Evolutionary conservation across 2,797 vertebrate genomes (phyloP), one percentile per base, ranked within the genome.

Genomic region (Chelon auratus): DNA sequence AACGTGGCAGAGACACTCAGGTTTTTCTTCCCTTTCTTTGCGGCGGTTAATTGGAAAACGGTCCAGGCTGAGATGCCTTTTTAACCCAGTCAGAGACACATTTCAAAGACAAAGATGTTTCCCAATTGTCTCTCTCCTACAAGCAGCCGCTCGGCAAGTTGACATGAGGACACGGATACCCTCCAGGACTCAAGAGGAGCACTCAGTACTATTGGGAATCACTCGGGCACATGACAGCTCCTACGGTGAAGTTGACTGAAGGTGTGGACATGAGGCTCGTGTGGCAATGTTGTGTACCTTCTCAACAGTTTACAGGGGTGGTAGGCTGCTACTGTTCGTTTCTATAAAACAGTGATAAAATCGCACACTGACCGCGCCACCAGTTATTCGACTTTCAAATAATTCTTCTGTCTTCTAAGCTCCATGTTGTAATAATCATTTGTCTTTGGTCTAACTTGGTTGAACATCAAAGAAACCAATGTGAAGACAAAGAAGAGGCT

Each of bases 11-110:
- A 47, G 45, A 78, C 81, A 60, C 65, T 70, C 30, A 62, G 63
- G 37, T 64, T 77, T 33, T 68, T 61, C 82, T 68, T 71, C n/a
- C 13, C 30, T 14, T 43, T 75, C 51, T 37, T 69, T 73, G 72
- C 77, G 9, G n/a, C 33, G 47, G 73, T 77, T 86, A 83, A 90
- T 91, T 86, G 43, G 62, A 87, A 84, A 59, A 80, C 51, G 68
- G n/a, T 55, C 60, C 57, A 40, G 50, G 18, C 52, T 8, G 33
- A 78, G 74, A 89, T 75, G 67, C 81, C 84, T 87, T 83, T 59
- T 62, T 72, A 72, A 81, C n/a, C 37, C 62, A 45, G 63, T 86
- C 73, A 88, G 77, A 84, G 72, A 48, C 52, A 62, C 42, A 63
- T 48, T 88, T 88, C 69, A 85, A 65, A 84, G 73, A 50, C 51